A percentile compares a stretch with the other conserved stretches of the same genome.
Conservation (phyloP, 2,113 vertebrate species). For the Phocoena phocoena region DNA sequence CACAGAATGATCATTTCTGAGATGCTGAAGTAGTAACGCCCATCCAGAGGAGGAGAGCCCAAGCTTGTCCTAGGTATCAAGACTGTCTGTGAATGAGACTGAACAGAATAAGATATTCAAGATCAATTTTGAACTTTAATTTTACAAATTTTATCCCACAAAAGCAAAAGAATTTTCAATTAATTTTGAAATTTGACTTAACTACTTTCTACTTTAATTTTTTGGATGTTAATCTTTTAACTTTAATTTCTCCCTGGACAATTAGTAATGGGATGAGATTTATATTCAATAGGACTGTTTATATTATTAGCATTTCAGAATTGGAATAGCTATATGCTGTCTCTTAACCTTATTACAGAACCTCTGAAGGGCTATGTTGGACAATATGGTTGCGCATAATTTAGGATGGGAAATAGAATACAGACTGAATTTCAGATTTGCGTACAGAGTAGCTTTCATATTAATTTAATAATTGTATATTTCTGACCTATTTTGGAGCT, state of each 20-base stretch:
- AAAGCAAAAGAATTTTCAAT: not conserved
- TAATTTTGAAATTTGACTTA: slow-evolving; percentile 18
- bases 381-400: not conserved
- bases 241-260: not conserved
- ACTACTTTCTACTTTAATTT: not conserved
- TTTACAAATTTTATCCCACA: not conserved
- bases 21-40: not conserved
- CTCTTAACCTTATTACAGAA: not conserved
- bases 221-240: not conserved
- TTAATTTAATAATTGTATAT: not conserved
- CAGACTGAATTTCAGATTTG: not conserved
- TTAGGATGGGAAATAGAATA: not conserved
- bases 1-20: not conserved
- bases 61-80: not conserved
- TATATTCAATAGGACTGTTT: not conserved
- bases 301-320: not conserved
- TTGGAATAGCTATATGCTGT: not conserved
- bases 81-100: not conserved
- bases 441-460: not conserved
- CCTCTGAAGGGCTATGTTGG: not conserved
- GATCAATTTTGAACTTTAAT: not conserved
- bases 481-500: not conserved
- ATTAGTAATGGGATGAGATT: not conserved
- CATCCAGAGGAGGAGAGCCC: not conserved
- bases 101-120: not conserved